Percentiles rank a stretch among this genome's conserved stretches.
Conservation (phyloP, 1,140 invertebrate species). For the Papilio polyxenes region DNA sequence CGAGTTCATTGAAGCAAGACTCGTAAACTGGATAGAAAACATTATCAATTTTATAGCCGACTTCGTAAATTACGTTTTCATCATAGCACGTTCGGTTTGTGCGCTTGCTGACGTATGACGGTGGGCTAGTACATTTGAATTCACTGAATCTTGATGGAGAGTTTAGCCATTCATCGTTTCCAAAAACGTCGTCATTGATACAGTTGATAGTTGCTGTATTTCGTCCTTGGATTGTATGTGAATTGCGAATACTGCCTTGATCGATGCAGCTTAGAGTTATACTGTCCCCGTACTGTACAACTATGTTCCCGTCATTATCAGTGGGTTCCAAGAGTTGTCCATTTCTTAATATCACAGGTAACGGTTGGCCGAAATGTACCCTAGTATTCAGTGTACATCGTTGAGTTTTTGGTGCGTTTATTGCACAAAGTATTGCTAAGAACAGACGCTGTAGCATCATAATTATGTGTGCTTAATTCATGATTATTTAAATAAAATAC, state of each 20-base stretch:
- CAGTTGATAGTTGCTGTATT: conserved; percentile 59
- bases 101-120: conserved; percentile 54
- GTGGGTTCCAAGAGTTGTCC: conserved; percentile 62
- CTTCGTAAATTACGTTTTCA: conserved; percentile 61
- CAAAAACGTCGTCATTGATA: conserved; percentile 59
- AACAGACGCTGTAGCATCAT: conserved; percentile 50
- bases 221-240: conserved; percentile 44
- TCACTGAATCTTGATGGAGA: conserved; percentile 51
- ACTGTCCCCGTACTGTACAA: conserved; percentile 56
- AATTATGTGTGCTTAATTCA: conserved; percentile 31
- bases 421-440: conserved; percentile 60
- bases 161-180: conserved; percentile 62
- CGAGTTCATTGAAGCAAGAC: conserved; percentile 64
- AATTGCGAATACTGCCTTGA: conserved; percentile 52
- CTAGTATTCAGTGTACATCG: conserved; percentile 61
- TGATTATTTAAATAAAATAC: conserved; percentile 14
- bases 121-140: conserved; percentile 59
- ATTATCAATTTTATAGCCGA: conserved; percentile 64
- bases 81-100: conserved; percentile 67
- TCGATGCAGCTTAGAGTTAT: conserved; percentile 65
- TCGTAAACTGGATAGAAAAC: conserved; percentile 67
- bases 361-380: conserved; percentile 62
- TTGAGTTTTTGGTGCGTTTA: conserved; percentile 53
- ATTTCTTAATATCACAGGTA: conserved; percentile 63
- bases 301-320: conserved; percentile 60